phyloP scores from a whole-genome alignment of 2,888 invertebrate genomes.

The Resseliella maxima region DNA sequence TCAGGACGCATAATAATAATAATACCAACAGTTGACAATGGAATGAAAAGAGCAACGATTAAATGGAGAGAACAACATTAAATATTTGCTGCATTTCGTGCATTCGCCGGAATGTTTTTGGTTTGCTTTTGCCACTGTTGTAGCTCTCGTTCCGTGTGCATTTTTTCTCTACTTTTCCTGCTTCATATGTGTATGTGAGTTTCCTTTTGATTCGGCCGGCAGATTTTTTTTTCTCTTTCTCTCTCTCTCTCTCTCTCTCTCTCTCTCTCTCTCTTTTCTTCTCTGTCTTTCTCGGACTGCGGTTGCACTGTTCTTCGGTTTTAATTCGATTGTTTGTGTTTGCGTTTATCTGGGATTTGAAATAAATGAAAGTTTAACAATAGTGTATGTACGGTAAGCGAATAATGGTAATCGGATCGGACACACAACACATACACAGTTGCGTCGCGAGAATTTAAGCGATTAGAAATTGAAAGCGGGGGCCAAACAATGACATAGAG shows the following conservation, averaged over 20 bases:
- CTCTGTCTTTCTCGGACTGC: not conserved
- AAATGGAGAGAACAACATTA: constrained; percentile 43
- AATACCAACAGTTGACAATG: constrained; percentile 28
- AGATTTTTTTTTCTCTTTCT: not conserved
- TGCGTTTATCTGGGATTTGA: constrained; percentile 47
- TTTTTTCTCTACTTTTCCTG: not conserved
- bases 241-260: not conserved
- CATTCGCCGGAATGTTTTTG: not conserved
- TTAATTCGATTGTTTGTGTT: constrained; percentile 48
- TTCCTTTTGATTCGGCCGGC: not conserved
- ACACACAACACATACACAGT: constrained; percentile 5
- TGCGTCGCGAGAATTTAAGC: not conserved
- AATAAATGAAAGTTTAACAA: constrained; percentile 38
- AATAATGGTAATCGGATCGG: constrained; percentile 45
- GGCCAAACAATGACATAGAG: too few relatives aligned
- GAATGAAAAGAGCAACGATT: constrained; percentile 24
- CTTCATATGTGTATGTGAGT: not conserved
- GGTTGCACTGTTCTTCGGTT: not conserved
- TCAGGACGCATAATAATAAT: constrained; percentile 29
- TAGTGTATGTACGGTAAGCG: constrained; percentile 39
- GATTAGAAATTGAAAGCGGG: not conserved
- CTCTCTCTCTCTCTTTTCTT: not conserved
- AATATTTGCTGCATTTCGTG: constrained; percentile 31
- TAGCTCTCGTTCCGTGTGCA: not conserved
- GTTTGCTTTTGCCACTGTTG: not conserved